phyloP scores from a whole-genome alignment of 2,113 vertebrate genomes.

The Psilopsiagon aymara region DNA sequence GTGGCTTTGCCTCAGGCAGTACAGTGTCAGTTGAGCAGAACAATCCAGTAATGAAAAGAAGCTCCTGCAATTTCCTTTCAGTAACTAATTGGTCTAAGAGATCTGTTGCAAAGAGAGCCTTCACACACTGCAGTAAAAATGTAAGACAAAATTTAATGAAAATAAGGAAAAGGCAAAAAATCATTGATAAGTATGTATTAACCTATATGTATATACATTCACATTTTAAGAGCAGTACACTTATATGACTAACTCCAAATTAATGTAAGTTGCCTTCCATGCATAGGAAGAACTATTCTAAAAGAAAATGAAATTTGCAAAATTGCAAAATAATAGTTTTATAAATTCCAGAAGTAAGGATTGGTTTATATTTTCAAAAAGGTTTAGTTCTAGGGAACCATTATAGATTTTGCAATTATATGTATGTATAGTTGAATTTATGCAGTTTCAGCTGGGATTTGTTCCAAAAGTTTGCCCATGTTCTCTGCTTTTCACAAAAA shows the following conservation, averaged over 20 bases:
- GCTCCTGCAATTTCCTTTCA: neutral
- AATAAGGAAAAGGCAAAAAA: neutral
- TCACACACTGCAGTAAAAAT: neutral
- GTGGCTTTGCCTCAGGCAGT: neutral
- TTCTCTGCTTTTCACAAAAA: neutral
- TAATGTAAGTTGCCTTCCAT: neutral
- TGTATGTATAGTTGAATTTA: neutral
- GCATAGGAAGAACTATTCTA: neutral
- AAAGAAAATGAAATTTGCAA: neutral
- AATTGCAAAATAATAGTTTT: neutral
- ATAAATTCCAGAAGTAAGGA: neutral
- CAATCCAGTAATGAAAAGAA: constrained; percentile 17
- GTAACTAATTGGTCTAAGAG: neutral
- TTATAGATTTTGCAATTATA: neutral
- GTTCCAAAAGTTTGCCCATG: neutral
- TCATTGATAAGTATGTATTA: neutral
- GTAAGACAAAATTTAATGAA: neutral
- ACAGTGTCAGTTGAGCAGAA: neutral
- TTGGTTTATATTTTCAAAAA: neutral
- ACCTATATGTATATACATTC: neutral
- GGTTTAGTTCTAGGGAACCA: neutral
- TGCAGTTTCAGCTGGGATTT: neutral
- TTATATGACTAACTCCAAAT: neutral
- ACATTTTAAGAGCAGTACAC: neutral
- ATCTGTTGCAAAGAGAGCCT: neutral